A percentile compares a stretch with the other conserved stretches of the same genome.
Conservation (phyloP, 1,140 invertebrate genomes). For the Chymomyza costata region DNA sequence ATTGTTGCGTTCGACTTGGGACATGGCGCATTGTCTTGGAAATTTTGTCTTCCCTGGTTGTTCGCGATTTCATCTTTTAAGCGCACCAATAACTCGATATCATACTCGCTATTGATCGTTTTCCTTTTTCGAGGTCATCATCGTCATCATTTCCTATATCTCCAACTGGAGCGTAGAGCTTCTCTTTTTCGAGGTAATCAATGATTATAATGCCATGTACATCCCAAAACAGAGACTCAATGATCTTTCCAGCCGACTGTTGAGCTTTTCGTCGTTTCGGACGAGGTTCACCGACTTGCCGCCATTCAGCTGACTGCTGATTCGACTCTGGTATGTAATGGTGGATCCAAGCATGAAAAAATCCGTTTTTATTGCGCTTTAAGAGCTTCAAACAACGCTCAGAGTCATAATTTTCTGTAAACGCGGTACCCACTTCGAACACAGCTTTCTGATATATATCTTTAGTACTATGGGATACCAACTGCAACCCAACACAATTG, state of each 20-base stretch:
- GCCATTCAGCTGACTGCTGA: slow-evolving; percentile 6
- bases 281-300: background rate
- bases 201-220: background rate
- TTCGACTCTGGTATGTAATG: slow-evolving; percentile 12
- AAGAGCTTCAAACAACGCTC: background rate
- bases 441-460: background rate
- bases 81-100: background rate
- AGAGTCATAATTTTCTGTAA: background rate
- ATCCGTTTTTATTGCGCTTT: background rate
- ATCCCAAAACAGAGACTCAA: slow-evolving; percentile 1
- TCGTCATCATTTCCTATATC: no score
- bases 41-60: slow-evolving; percentile 7
- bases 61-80: background rate
- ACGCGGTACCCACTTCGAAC: slow-evolving; percentile 1
- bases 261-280: slow-evolving; percentile 4
- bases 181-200: background rate
- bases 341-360: slow-evolving; percentile 8
- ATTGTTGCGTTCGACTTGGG: slow-evolving; percentile 31
- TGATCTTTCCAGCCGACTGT: background rate
- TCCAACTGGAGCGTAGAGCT: no score
- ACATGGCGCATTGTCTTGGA: slow-evolving; percentile 63
- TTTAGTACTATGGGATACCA: no score
- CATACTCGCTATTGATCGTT: background rate
- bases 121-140: no score
- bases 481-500: no score